A percentile compares a stretch with the other conserved stretches of the same genome.
Conservation (phyloP, 1,140 invertebrate species). For the Drosophila carrolli region DNA sequence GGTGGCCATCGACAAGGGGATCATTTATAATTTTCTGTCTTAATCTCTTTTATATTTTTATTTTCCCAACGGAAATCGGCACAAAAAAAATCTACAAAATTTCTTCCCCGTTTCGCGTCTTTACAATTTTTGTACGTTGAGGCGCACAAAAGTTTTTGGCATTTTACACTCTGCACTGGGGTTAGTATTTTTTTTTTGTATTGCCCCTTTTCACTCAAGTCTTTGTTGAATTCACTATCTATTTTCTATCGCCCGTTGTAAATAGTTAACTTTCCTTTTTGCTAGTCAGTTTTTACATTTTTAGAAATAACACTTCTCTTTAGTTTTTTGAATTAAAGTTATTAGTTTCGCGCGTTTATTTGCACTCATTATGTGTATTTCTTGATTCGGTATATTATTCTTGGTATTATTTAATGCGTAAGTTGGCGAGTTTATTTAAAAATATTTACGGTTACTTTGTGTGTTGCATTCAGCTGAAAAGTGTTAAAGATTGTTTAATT, state of each 20-base stretch:
- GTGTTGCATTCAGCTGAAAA: conserved; percentile 5
- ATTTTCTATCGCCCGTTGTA: no score
- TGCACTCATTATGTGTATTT: conserved; percentile 17
- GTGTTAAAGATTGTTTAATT: background rate
- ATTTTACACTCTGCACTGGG: conserved; percentile 54
- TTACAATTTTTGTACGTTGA: conserved; percentile 73
- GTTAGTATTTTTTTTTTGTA: conserved; percentile 65
- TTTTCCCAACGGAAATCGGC: conserved; percentile 3
- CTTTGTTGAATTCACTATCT: background rate
- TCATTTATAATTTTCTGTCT: conserved; percentile 21
- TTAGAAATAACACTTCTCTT: background rate
- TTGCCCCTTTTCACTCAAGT: background rate
- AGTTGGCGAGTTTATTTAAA: conserved; percentile 20
- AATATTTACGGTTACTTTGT: conserved; percentile 14
- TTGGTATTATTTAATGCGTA: conserved; percentile 11
- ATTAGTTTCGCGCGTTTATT: conserved; percentile 35
- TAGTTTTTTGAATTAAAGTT: conserved; percentile 13
- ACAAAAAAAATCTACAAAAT: background rate
- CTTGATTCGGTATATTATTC: conserved; percentile 9
- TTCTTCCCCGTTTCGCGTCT: conserved; percentile 37
- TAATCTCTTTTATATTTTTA: background rate
- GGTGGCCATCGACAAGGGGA: conserved; percentile 48
- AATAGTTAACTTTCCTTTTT: background rate
- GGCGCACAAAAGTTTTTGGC: conserved; percentile 70
- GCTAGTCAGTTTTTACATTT: background rate